Evolutionary conservation across 2,888 invertebrate genomes (phyloP).

Genomic region (Lycocerus yunnanus): DNA sequence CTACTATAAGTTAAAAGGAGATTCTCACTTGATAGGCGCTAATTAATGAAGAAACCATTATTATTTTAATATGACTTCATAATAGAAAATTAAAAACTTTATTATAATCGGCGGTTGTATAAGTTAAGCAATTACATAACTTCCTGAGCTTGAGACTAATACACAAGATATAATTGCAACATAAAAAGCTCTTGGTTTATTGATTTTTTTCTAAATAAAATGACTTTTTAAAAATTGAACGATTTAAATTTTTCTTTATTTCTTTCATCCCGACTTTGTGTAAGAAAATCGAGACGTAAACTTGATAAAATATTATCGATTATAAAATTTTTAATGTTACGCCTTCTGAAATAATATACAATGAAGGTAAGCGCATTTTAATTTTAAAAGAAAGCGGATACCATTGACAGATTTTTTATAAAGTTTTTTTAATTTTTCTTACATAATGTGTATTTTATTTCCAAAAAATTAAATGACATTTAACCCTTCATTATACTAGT

Average conservation of each 20-base stretch:
- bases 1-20: neutral
- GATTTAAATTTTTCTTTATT: no score
- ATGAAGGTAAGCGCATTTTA: no score
- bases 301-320: neutral
- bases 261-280: no score
- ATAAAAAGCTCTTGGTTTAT: neutral
- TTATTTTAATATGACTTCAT: neutral
- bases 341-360: no score
- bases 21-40: neutral
- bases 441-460: no score
- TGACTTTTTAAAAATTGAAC: no score
- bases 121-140: neutral
- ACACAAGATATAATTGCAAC: neutral
- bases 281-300: neutral
- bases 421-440: neutral
- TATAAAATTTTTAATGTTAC: no score
- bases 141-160: neutral
- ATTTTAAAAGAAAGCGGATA: no score
- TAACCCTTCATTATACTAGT: no score
- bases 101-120: neutral
- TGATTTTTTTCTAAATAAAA: neutral
- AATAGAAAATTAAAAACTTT: neutral
- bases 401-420: neutral
- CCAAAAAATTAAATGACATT: no score
- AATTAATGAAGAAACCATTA: neutral